Percentiles rank a stretch among this genome's conserved stretches.
Conservation (phyloP, 2,113 vertebrate genomes). For the Gallinago media region DNA sequence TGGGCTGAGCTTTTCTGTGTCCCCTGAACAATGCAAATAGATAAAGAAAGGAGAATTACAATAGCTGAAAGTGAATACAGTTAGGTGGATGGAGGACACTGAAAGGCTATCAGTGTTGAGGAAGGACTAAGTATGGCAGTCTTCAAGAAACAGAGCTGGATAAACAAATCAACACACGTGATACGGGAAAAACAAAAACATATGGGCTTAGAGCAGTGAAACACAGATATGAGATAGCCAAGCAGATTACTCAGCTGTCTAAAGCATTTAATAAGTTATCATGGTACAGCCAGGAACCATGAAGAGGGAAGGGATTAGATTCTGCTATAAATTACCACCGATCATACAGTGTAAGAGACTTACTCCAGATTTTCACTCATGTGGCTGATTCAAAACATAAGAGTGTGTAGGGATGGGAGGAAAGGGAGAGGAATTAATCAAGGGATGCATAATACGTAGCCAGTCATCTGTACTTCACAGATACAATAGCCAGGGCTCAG, state of each 20-base stretch:
- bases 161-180: neutral
- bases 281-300: neutral
- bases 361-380: neutral
- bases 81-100: neutral
- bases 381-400: neutral
- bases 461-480: neutral
- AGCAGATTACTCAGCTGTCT: neutral
- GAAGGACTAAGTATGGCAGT: neutral
- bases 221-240: neutral
- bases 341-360: neutral
- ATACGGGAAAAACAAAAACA: neutral
- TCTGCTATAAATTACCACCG: neutral
- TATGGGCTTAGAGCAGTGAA: neutral
- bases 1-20: neutral
- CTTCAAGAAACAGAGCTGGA: neutral
- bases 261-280: neutral
- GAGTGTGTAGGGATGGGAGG: rapidly evolving
- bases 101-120: neutral
- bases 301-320: neutral
- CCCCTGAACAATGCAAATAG: neutral
- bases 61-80: neutral
- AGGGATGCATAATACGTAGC: neutral
- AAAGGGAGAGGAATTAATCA: neutral
- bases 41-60: neutral
- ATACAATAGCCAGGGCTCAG: neutral